Evolutionary conservation across 2,113 vertebrate species (phyloP).

Genomic region (Macaca mulatta): DNA sequence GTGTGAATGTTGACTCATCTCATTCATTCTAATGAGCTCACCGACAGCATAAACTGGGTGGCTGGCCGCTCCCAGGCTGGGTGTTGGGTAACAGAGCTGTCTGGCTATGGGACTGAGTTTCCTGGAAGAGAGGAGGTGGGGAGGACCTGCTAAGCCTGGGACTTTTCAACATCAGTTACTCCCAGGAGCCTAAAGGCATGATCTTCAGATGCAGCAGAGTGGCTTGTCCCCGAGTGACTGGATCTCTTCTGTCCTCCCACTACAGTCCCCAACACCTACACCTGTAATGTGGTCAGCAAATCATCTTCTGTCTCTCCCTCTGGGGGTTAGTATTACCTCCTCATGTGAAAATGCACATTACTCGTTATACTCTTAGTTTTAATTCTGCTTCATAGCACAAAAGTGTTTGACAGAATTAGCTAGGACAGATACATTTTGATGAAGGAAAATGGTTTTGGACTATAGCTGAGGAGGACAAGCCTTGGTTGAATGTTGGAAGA

Average conservation of each 20-base stretch:
- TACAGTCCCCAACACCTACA: not conserved
- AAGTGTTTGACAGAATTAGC: not conserved
- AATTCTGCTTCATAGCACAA: slow-evolving; percentile 38
- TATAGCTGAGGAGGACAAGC: not conserved
- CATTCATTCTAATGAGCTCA: slow-evolving; percentile 55
- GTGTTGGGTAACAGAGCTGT: slow-evolving; percentile 53
- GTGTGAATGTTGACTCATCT: slow-evolving; percentile 70
- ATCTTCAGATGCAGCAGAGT: not conserved
- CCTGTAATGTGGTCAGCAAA: too few relatives aligned
- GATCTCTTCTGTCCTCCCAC: not conserved
- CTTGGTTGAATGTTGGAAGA: not conserved
- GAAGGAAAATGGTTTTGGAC: not conserved
- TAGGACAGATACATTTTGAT: not conserved
- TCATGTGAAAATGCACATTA: not conserved
- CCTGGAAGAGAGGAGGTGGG: not conserved
- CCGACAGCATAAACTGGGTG: not conserved
- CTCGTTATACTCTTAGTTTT: not conserved
- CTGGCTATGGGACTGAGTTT: slow-evolving; percentile 25
- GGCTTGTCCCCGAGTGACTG: not conserved
- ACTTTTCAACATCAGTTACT: not conserved
- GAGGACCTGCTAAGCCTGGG: not conserved
- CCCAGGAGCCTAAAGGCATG: not conserved
- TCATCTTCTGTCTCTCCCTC: not conserved
- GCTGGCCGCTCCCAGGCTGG: not conserved
- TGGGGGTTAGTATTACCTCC: not conserved